phyloP scores from a whole-genome alignment of 2,797 vertebrate genomes.

The Lateolabrax maculatus region DNA sequence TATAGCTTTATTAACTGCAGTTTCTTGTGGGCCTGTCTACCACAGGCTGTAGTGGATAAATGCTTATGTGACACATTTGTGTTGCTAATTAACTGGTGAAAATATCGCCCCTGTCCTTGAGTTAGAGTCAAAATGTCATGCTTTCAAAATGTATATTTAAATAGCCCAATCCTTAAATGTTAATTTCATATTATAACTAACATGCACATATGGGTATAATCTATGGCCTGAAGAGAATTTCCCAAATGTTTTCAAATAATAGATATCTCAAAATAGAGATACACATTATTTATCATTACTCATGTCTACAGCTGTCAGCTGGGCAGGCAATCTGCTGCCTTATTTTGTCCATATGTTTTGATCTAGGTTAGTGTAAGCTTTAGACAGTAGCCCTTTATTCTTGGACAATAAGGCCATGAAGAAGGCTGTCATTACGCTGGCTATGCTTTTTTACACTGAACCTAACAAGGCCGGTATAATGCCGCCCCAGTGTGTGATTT shows the following conservation, averaged over 20 bases:
- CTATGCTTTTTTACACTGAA: too few species aligned
- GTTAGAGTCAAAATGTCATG: background rate
- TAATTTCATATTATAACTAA: background rate
- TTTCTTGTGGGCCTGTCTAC: background rate
- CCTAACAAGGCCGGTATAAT: too few species aligned
- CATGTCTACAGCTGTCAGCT: background rate
- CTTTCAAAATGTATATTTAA: background rate
- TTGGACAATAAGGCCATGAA: too few species aligned
- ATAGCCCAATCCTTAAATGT: too few species aligned
- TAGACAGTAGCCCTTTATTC: too few species aligned
- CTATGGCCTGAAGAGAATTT: background rate
- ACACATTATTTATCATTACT: background rate
- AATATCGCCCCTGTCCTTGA: background rate
- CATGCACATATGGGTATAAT: background rate
- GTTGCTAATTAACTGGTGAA: slow-evolving; percentile 1
- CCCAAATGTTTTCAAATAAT: too few species aligned
- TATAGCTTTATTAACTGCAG: background rate
- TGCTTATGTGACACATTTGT: background rate
- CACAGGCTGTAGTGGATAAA: background rate
- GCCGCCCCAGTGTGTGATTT: too few species aligned
- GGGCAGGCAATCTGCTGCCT: background rate
- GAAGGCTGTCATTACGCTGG: too few species aligned
- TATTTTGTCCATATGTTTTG: background rate
- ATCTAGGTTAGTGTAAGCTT: background rate
- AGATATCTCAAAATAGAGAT: too few species aligned